Base-by-base conservation (phyloP, 2,113 vertebrate genomes). In the Ctenodactylus gundi region DNA sequence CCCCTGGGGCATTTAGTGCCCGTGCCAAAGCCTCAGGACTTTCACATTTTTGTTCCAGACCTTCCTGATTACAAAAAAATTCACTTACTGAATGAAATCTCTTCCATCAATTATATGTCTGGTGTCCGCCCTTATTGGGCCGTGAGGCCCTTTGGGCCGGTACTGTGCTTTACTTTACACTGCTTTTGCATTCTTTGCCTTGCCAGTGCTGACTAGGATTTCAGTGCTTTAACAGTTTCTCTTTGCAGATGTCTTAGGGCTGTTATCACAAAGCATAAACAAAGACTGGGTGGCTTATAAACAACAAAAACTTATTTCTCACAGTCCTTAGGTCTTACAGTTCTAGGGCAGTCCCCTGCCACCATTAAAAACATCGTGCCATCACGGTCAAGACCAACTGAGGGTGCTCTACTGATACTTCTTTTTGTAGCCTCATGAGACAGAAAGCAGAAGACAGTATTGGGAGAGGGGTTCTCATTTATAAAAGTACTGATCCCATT, bases 121-220 rank as follows among this genome's bases (percentile, higher is more conserved):
- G 70, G 34, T 62, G 12, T 85, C 77, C 46, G 51, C 23, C 68
- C n/a, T n/a, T n/a, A 1, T 78, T 60, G 93, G 70, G 73, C 12
- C 49, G 1, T 7, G 7, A 72, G 55, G 55, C 41, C 51, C 70
- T 21, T 51, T 12, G 0, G 14, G 34, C 11, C 9, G n/a, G n/a
- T n/a, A n/a, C 0, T 12, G 82, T 39, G 7, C 15, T 31, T 70
- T 9, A 4, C 46, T 49, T 0, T 25, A 20, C 7, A 4, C 53
- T 84, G 44, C 77, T 85, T 55, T 60, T 57, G 14, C 15, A 9
- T 67, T 60, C 68, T 58, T 12, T 78, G 27, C 67, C 17, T 90
- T 58, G 29, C 34, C 58, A 41, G 20, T 1, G 7, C 2, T 49
- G 14, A 65, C 44, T 44, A 46, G 29, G 18, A 12, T 49, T 92